Evolutionary conservation across 2,113 vertebrate genomes (phyloP).

Genomic region (Emberiza fucata): DNA sequence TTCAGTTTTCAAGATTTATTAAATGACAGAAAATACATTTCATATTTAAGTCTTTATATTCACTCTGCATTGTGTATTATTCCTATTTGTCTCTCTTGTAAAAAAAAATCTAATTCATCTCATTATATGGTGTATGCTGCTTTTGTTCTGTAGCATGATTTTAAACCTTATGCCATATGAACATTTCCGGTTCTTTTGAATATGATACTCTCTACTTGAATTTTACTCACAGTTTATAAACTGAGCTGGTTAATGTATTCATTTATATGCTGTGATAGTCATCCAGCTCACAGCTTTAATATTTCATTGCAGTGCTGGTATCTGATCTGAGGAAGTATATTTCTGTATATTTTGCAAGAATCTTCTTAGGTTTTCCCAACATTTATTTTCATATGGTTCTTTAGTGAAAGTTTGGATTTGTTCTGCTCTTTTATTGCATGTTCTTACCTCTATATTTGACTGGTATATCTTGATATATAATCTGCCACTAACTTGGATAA

Average conservation of each 20-base stretch:
- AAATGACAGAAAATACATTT: neutral
- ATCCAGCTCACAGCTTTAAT: conserved; percentile 16
- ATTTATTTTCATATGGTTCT: neutral
- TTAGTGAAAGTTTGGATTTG: neutral
- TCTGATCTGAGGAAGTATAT: conserved; percentile 3
- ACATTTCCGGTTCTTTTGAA: neutral
- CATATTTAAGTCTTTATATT: neutral
- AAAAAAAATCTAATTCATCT: neutral
- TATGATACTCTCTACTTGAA: neutral
- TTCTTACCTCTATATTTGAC: neutral
- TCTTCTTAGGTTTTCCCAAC: neutral
- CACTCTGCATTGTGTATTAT: neutral
- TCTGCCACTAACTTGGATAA: neutral
- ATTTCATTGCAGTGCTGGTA: neutral
- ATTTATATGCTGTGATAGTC: neutral
- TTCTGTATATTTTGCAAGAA: conserved; percentile 1
- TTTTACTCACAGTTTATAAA: conserved; percentile 20
- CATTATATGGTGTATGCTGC: neutral
- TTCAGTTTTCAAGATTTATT: neutral
- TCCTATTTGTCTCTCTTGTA: neutral
- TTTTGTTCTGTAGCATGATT: neutral
- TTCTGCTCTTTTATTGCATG: neutral
- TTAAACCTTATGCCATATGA: neutral
- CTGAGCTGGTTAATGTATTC: neutral
- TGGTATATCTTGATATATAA: neutral